These are phyloP conservation scores for Julus scanicus DNA, from an alignment of 2,888 invertebrate species.

Conservation along the genomic window DNA sequence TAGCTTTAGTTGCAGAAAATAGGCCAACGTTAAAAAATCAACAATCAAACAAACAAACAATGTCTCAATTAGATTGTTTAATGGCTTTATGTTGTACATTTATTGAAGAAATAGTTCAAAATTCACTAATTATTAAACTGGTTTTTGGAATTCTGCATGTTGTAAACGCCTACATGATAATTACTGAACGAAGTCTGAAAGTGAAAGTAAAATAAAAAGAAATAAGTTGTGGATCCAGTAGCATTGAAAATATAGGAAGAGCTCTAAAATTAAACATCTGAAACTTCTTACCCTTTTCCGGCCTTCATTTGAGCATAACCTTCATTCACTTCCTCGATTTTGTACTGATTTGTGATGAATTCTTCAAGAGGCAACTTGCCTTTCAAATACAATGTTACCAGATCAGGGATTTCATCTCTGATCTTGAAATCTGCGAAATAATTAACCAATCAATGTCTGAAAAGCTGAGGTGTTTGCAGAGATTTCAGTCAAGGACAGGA, in stretches of 20 bases:
- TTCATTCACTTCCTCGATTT: constrained; percentile 9
- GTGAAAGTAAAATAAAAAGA: background rate
- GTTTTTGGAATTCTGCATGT: too few relatives aligned
- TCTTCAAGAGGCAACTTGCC: background rate
- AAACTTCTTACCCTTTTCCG: background rate
- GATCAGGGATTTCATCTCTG: background rate
- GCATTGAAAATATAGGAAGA: background rate
- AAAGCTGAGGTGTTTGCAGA: background rate
- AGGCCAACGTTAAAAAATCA: too few relatives aligned
- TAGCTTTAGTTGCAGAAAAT: too few relatives aligned
- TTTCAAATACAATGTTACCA: constrained; percentile 11
- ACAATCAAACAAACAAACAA: too few relatives aligned
- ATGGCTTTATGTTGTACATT: too few relatives aligned
- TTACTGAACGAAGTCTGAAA: constrained; percentile 15
- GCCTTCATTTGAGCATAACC: background rate
- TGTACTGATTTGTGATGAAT: background rate
- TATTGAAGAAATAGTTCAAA: too few relatives aligned
- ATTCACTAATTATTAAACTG: too few relatives aligned
- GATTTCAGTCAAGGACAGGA: background rate
- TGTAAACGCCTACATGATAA: background rate
- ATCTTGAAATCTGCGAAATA: background rate
- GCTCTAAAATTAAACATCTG: background rate
- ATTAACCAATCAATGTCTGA: background rate
- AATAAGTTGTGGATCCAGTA: background rate
- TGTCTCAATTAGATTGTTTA: too few relatives aligned